Base-by-base conservation (phyloP, 2,113 vertebrate genomes). In the Tinamus guttatus region DNA sequence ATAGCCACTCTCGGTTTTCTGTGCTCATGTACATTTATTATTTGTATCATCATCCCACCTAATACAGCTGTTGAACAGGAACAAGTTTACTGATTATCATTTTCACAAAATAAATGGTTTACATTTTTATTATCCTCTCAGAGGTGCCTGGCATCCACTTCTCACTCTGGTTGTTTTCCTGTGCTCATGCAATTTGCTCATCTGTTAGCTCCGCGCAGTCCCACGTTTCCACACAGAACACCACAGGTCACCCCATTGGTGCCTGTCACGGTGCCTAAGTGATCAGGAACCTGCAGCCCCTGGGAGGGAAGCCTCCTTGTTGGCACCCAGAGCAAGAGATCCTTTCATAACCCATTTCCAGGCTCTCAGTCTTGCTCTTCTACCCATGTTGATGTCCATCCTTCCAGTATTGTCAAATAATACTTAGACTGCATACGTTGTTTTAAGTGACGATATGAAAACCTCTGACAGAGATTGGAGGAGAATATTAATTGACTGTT, bases 301-400 rank as follows among this genome's bases (percentile, higher is more conserved):
- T 8, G 30, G 62, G 15, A 85, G 34, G 22, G 47, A 41, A 54
- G 84, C 11, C 24, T 86, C 11, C 28, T 43, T 2, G 1, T 6
- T 24, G 34, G 5, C 5, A 4, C 11, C 11, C 34, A 20, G 14
- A 86, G 27, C 18, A 49, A 4, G 27, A 58, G 8, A 3, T 8
- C 49, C 58, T 80, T 52, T n/a, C 16, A 14, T 34, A 28, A 2
- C 11, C 7, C 21, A 9, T 63, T 67, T 71, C n/a, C 52, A 21
- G 5, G 51, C 1, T 0, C n/a, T 32, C 22, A 5, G 10, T 64
- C 59, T 81, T 17, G 6, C 18, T 77, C 24, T 25, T 49, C 45
- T 6, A 64, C 25, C 27, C 41, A 41, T 0, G 0, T 1, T 13
- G 5, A 9, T 30, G 76, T 89, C 49, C 56, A 41, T 73, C 5